Evolutionary conservation across 2,888 invertebrate genomes (phyloP), one percentile per base, ranked within the genome.

Genomic region (Clunio marinus): DNA sequence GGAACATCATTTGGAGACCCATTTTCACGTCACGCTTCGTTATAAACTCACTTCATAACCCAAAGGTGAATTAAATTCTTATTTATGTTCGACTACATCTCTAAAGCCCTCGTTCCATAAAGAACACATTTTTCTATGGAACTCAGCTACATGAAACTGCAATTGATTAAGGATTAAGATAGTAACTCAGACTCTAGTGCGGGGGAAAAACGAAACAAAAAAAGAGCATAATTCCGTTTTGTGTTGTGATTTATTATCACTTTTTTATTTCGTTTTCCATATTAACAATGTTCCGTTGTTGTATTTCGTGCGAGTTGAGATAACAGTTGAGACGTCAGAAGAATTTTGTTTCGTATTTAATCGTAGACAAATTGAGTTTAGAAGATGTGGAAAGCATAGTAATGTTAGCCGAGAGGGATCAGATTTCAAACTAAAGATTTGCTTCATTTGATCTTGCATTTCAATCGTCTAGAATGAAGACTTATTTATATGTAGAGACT

Each of bases 81-180:
- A 17, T 51, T 51, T n/a, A 51, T 51, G 51, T 51, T 51, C 7
- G 20, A n/a, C 51, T 51, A 8, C 51, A 2, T 51, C 51, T 51
- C 22, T 22, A 7, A n/a, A 8, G 7, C 51, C 8, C 17, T 22
- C 8, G 45, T 45, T 51, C 51, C 5, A 8, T 17, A 17, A 20
- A 17, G 51, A 17, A 10, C 22, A 13, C 17, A 51, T 51, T 51
- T n/a, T n/a, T 51, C 51, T 51, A 51, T 5, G 10, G 51, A 51
- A 57, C 57, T 57, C 27, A 57, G 57, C 57, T 57, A 15, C 27
- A 57, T 57, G 57, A 57, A 57, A 57, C 25, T 57, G 65, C 65
- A 65, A 45, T 65, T 65, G 65, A 65, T 65, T 65, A 65, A 51
- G 65, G 65, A 65, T 65, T 65, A 65, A 32, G 65, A 65, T 65